phyloP scores from a whole-genome alignment of 2,113 vertebrate genomes.

The Mastomys natalensis region DNA sequence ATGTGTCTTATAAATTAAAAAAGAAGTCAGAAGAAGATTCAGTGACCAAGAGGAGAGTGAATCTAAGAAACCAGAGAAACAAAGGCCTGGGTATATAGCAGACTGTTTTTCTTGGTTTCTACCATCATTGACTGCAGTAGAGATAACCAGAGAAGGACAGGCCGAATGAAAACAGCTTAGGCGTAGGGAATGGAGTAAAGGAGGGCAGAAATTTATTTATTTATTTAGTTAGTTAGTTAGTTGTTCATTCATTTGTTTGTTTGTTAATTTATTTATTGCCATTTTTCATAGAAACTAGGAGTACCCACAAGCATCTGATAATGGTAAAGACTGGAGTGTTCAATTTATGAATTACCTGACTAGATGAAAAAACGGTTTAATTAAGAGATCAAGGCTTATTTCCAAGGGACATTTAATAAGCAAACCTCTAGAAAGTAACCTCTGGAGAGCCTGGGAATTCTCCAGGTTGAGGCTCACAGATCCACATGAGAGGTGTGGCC shows the following conservation, averaged over 20 bases:
- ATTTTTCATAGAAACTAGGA: slow-evolving; percentile 10
- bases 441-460: background rate
- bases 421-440: background rate
- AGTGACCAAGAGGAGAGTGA: background rate
- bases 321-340: background rate
- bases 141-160: background rate
- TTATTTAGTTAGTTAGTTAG: too few relatives aligned
- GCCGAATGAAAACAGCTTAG: background rate
- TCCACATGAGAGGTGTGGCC: background rate
- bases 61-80: background rate
- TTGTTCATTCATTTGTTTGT: background rate
- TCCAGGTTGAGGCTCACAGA: background rate
- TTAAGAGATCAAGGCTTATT: background rate
- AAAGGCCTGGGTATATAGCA: background rate
- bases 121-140: background rate
- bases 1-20: slow-evolving; percentile 27
- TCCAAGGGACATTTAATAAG: background rate
- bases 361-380: background rate
- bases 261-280: background rate
- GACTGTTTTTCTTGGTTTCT: background rate
- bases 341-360: slow-evolving; percentile 13
- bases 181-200: background rate
- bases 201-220: background rate
- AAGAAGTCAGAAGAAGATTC: background rate
- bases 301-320: background rate